phyloP scores from a whole-genome alignment of 1,140 invertebrate genomes.

The Venturia canescens region DNA sequence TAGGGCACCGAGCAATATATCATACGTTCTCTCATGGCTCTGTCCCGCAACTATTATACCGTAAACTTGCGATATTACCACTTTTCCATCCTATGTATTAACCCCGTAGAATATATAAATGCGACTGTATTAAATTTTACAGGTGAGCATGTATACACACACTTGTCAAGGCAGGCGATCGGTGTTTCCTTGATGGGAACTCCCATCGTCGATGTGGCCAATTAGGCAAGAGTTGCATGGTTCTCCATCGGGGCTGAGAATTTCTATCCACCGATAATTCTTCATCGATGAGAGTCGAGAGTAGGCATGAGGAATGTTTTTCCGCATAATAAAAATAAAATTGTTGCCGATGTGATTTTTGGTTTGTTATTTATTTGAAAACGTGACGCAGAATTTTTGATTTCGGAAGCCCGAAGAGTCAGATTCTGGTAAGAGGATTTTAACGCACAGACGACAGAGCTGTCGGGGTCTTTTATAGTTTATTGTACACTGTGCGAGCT shows the following conservation, averaged over 20 bases:
- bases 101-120: not conserved
- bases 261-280: not conserved
- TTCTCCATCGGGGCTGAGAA: not conserved
- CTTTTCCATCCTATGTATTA: conserved; percentile 10
- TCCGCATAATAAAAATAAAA: no score
- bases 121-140: conserved; percentile 18
- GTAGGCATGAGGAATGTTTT: no score
- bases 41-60: conserved; percentile 30
- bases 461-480: conserved; percentile 51
- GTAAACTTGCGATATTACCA: conserved; percentile 39
- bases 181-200: not conserved
- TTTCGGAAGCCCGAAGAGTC: no score
- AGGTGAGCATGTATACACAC: not conserved
- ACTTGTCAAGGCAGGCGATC: not conserved
- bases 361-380: no score
- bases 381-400: no score
- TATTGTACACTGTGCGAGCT: conserved; percentile 64
- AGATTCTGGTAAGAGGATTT: not conserved
- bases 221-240: not conserved
- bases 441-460: not conserved
- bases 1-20: conserved; percentile 60
- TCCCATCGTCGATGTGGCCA: not conserved
- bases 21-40: conserved; percentile 45
- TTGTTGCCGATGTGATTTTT: no score
- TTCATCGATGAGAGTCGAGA: no score